These are phyloP conservation scores for Numenius phaeopus DNA, from an alignment of 2,797 vertebrate genomes.

Conservation along the genomic window DNA sequence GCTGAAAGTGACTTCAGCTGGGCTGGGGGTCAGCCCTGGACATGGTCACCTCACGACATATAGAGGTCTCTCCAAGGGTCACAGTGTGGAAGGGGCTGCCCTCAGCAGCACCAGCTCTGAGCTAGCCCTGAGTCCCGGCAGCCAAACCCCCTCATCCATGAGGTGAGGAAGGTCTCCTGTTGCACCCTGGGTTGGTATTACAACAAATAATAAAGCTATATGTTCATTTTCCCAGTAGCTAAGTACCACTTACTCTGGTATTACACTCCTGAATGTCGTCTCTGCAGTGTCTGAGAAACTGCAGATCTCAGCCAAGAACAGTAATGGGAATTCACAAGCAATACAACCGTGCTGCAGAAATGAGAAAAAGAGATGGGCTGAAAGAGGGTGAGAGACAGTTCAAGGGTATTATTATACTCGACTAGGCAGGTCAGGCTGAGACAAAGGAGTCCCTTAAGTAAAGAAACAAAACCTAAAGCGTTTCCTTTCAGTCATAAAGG, in stretches of 20 bases:
- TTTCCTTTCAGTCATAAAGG: not conserved
- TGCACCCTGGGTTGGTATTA: not conserved
- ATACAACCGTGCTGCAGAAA: not conserved
- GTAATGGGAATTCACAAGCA: slow-evolving; percentile 41
- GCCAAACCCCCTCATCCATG: accelerated
- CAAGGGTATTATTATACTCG: not conserved
- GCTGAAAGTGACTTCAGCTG: not conserved
- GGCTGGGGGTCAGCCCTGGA: not conserved
- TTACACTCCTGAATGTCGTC: not conserved
- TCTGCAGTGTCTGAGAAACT: not conserved
- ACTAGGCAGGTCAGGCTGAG: not conserved
- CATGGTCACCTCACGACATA: not conserved
- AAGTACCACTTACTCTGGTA: not conserved
- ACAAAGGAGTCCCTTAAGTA: not conserved
- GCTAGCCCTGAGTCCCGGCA: accelerated
- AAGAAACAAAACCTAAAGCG: not conserved
- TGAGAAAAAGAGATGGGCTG: not conserved
- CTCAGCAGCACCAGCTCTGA: not conserved
- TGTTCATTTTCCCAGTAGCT: not conserved
- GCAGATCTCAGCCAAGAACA: not conserved
- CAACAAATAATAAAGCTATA: not conserved
- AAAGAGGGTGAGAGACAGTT: slow-evolving; percentile 41
- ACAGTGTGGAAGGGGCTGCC: accelerated
- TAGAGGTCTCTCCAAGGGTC: not conserved
- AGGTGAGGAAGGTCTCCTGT: not conserved